Evolutionary conservation across 2,888 invertebrate genomes (phyloP).

Genomic region (Blastobasis adustella): DNA sequence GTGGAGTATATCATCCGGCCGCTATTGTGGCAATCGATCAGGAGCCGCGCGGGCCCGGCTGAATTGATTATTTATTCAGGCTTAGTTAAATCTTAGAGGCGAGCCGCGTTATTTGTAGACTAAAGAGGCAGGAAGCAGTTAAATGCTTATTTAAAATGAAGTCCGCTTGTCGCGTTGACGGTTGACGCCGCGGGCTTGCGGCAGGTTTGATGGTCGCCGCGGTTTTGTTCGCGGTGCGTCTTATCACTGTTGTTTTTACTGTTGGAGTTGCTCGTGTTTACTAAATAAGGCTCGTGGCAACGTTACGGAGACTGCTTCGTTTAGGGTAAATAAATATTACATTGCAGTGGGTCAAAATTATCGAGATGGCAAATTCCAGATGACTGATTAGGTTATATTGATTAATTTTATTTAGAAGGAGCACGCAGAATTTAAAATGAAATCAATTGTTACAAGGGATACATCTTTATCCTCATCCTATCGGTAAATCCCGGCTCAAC

Average conservation of each 20-base stretch:
- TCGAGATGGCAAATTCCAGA: too few relatives aligned
- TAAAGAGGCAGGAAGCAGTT: constrained; percentile 56
- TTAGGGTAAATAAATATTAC: too few relatives aligned
- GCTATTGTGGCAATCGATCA: constrained; percentile 72
- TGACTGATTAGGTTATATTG: too few relatives aligned
- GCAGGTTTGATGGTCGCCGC: constrained; percentile 23
- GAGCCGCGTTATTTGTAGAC: constrained; percentile 61
- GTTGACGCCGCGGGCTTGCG: constrained; percentile 29
- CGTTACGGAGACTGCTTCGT: too few relatives aligned
- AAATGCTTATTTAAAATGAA: constrained; percentile 44
- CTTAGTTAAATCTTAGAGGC: constrained; percentile 63
- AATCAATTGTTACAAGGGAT: too few relatives aligned
- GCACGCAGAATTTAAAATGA: too few relatives aligned
- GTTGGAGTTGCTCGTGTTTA: too few relatives aligned
- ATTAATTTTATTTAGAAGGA: too few relatives aligned
- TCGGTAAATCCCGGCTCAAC: too few relatives aligned
- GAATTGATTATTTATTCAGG: constrained; percentile 71
- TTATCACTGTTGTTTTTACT: not conserved
- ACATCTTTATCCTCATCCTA: too few relatives aligned
- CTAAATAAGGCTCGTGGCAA: too few relatives aligned
- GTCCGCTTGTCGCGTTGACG: constrained; percentile 27
- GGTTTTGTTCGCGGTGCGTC: not conserved
- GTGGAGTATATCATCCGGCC: constrained; percentile 69
- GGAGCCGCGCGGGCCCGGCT: constrained; percentile 57
- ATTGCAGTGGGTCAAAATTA: too few relatives aligned